These are phyloP conservation scores for Mastacembelus armatus DNA, from an alignment of 2,797 vertebrate species.

Conservation along the genomic window DNA sequence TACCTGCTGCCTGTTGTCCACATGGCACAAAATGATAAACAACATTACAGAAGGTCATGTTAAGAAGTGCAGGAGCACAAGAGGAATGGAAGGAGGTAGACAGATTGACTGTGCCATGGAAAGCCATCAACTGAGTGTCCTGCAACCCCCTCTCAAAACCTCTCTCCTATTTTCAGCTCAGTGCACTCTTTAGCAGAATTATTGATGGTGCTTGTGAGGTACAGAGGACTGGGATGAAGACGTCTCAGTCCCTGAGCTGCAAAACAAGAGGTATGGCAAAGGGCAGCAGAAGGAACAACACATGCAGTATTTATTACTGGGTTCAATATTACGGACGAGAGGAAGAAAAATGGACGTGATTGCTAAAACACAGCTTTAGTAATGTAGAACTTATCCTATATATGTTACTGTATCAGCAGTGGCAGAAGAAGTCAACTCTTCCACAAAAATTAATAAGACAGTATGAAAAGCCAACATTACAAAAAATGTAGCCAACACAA, in stretches of 20 bases:
- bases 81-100: slow-evolving; percentile 39
- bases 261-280: slow-evolving; percentile 66
- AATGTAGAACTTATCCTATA: slow-evolving; percentile 4
- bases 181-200: slow-evolving; percentile 75
- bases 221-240: slow-evolving; percentile 65
- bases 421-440: neutral
- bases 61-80: slow-evolving; percentile 44
- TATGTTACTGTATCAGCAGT: slow-evolving; percentile 1
- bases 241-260: slow-evolving; percentile 60
- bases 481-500: neutral
- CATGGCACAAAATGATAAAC: slow-evolving; percentile 58
- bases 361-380: slow-evolving; percentile 14
- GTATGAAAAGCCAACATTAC: neutral
- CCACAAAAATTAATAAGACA: neutral
- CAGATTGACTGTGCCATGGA: slow-evolving; percentile 65
- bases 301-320: slow-evolving; percentile 68
- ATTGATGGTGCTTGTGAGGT: slow-evolving; percentile 71
- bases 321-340: slow-evolving; percentile 43
- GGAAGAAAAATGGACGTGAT: slow-evolving; percentile 37
- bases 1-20: slow-evolving; percentile 35
- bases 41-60: slow-evolving; percentile 65
- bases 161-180: slow-evolving; percentile 63
- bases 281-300: slow-evolving; percentile 50
- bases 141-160: neutral
- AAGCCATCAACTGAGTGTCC: slow-evolving; percentile 71